A percentile compares a stretch with the other conserved stretches of the same genome.
Evolutionary conservation across 2,888 invertebrate species (phyloP).

Genomic region (Pterobdella sp.): DNA sequence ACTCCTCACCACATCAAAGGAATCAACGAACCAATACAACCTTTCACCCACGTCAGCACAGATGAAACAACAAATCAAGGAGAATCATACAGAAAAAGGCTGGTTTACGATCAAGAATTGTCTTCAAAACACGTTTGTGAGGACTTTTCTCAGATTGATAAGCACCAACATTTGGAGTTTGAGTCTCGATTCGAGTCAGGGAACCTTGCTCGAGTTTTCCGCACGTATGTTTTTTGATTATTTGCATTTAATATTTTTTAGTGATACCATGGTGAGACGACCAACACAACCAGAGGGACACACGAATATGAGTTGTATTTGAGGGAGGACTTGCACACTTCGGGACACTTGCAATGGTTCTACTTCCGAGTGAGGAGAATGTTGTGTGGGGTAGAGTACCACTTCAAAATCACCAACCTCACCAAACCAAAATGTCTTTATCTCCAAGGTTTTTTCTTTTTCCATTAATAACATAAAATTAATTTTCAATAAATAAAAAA

Average conservation of each 20-base stretch:
- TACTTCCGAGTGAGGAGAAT: constrained; percentile 49
- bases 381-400: constrained; percentile 46
- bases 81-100: constrained; percentile 44
- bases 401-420: constrained; percentile 49
- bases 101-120: constrained; percentile 48
- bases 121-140: constrained; percentile 44
- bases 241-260: not conserved
- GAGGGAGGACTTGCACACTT: constrained; percentile 50
- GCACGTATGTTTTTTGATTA: constrained; percentile 24
- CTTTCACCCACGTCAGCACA: constrained; percentile 32
- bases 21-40: constrained; percentile 39
- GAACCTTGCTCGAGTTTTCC: constrained; percentile 40
- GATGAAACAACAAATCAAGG: not conserved
- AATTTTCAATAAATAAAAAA: not conserved
- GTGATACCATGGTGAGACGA: no score
- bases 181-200: constrained; percentile 51
- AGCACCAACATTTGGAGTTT: constrained; percentile 45
- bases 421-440: constrained; percentile 49
- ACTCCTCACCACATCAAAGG: constrained; percentile 43
- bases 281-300: constrained; percentile 45
- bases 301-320: constrained; percentile 51
- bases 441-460: constrained; percentile 44
- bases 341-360: constrained; percentile 51
- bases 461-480: not conserved
- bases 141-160: no score